Base-by-base conservation (phyloP, 1,140 invertebrate genomes). In the Drosophila nasuta region DNA sequence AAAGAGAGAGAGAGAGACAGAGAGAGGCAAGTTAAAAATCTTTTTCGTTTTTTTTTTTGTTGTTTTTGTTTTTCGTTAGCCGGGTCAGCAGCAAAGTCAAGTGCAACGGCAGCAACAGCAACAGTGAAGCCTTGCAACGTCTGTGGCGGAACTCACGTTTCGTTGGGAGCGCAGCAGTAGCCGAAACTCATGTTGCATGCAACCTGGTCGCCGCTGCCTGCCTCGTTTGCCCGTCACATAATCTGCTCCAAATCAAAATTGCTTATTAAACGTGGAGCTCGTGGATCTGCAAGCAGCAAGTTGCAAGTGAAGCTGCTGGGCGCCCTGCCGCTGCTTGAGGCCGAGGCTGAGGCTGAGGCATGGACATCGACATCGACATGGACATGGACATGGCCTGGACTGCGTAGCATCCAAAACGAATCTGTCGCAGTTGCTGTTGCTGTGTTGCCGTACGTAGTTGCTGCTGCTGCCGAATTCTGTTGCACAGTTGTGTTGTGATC, bases 231-330 rank as follows among this genome's bases (percentile, higher is more conserved):
- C 71, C 83, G 85, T 83, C 85, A 89, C 85, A 88, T 83, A 88
- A 88, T 88, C 85, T 88, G 85, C 85, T 88, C 85, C 80, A 88
- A 89, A 88, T 88, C 85, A 88, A 88, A 88, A 88, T 88, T 88
- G 85, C 85, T 88, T 88, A 88, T 88, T 88, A 88, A 88, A 88
- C 85, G 85, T 83, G 85, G 77, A 75, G 63, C 73, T 38, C 20
- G 17, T 41, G 5, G n/a, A 13, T 25, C 45, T 15, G 59, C 43
- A 4, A 62, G 45, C 17, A 5, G 49, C 45, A 5, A 62, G 46
- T 30, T 52, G 46, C 52, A 28, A 69, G 45, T 38, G 51, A 35
- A 30, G 46, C 51, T 49, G 51, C 60, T n/a, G 1, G 20, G 20
- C 20, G 20, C 20, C 20, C 63, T 45, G 20, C 11, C 20, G 1